These are phyloP conservation scores for Chaetodon trifasciatus DNA, from an alignment of 2,797 vertebrate species.

Conservation along the genomic window DNA sequence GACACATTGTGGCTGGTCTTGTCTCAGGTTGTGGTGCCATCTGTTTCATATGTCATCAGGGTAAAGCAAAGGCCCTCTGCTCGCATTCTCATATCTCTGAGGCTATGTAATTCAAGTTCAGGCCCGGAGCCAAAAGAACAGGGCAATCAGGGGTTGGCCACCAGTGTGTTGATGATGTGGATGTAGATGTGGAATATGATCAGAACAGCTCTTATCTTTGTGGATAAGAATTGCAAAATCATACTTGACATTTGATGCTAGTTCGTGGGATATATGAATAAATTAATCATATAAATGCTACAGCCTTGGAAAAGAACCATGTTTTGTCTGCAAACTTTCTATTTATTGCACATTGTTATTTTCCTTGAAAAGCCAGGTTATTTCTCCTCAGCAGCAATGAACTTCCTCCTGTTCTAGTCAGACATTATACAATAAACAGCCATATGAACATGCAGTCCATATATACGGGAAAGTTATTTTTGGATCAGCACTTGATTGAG, in stretches of 20 bases:
- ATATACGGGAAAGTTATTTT: conserved; percentile 21
- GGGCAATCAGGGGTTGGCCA: conserved; percentile 22
- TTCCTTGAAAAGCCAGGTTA: not conserved
- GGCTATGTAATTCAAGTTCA: conserved; percentile 23
- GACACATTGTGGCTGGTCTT: not conserved
- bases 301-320: not conserved
- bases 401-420: conserved; percentile 13
- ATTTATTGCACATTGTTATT: not conserved
- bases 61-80: conserved; percentile 43
- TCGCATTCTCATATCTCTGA: conserved; percentile 44
- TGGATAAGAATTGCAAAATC: not conserved
- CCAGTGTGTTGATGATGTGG: conserved; percentile 36
- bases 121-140: conserved; percentile 23
- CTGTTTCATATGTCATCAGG: conserved; percentile 36
- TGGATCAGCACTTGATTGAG: conserved; percentile 20
- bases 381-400: conserved; percentile 21
- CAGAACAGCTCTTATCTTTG: conserved; percentile 35
- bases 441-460: not conserved
- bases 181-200: conserved; percentile 45
- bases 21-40: not conserved
- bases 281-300: not conserved
- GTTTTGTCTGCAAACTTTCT: not conserved
- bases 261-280: conserved; percentile 6
- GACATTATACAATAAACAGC: not conserved
- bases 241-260: not conserved